Evolutionary conservation across 2,797 vertebrate genomes (phyloP), one percentile per base, ranked within the genome.

Genomic region (Helicolenus hilgendorfi): DNA sequence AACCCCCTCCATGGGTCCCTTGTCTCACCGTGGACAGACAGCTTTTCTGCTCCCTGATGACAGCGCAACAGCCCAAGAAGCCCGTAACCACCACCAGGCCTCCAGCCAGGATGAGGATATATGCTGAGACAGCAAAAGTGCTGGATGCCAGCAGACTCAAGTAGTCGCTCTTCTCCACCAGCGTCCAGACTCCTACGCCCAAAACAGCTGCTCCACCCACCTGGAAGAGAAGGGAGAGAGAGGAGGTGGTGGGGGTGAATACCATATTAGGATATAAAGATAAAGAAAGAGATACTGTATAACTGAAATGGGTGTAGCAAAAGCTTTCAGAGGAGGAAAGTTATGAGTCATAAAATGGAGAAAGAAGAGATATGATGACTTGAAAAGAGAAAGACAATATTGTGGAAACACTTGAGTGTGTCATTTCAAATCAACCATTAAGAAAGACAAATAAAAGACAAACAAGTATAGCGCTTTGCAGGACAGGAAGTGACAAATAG

Each of bases 181-280:
- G 93, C 0, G 98, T 98, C 98, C 98, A 98, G 65, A 98, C 60
- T n/a, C 98, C 98, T 41, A 98, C 97, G 0, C 97, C 97, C 92
- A 98, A 90, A 76, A 98, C 98, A 0, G 97, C 97, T 1, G 94
- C 97, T 14, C 98, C 98, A 0, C 97, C 98, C 69, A 98, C 94
- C 98, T 99, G 93, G 9, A 35, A 89, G 24, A 87, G 27, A 86
- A 33, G 72, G 65, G 79, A 24, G 33, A 45, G 4, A 5, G 38
- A 15, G 38, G 38, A 58, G 31, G 18, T 3, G 45, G 58, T 33
- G 29, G 60, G 64, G 20, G 64, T 76, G 3, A 35, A 31, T 33
- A 13, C 24, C 4, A 58, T 2, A 27, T 55, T 15, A 36, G 15
- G n/a, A 9, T 1, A 60, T 9, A 56, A 72, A 53, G 18, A 64